Conservation (phyloP, 2,113 vertebrate genomes). For the Proteles cristata region DNA sequence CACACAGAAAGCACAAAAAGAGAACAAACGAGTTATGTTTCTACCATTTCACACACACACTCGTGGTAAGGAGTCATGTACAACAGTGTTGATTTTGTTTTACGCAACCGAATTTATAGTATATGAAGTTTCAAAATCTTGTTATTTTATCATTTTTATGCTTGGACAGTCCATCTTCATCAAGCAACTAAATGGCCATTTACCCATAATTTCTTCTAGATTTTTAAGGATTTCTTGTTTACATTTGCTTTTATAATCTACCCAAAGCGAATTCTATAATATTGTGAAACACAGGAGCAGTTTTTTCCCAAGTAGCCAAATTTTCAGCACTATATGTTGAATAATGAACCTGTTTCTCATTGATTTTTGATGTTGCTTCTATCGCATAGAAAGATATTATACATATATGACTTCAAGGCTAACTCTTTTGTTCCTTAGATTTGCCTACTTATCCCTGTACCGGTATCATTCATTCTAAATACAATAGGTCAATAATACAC, state of each 20-base stretch:
- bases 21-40: not conserved
- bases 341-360: not conserved
- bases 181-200: not conserved
- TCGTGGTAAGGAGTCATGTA: not conserved
- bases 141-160: constrained; percentile 10
- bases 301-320: not conserved
- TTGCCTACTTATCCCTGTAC: not conserved
- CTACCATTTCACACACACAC: not conserved
- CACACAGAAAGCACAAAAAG: not conserved
- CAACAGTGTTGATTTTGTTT: not conserved
- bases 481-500: not conserved
- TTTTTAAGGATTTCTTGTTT: constrained; percentile 11
- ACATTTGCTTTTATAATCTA: not conserved
- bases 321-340: not conserved
- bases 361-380: not conserved
- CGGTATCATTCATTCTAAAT: not conserved
- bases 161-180: not conserved
- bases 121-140: not conserved
- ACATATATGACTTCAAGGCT: not conserved
- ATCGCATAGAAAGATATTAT: not conserved
- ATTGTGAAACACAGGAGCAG: not conserved
- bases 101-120: not conserved
- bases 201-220: not conserved
- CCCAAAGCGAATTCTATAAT: not conserved
- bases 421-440: not conserved